Evolutionary conservation across 2,113 vertebrate genomes (phyloP).

Genomic region (Uria lomvia): DNA sequence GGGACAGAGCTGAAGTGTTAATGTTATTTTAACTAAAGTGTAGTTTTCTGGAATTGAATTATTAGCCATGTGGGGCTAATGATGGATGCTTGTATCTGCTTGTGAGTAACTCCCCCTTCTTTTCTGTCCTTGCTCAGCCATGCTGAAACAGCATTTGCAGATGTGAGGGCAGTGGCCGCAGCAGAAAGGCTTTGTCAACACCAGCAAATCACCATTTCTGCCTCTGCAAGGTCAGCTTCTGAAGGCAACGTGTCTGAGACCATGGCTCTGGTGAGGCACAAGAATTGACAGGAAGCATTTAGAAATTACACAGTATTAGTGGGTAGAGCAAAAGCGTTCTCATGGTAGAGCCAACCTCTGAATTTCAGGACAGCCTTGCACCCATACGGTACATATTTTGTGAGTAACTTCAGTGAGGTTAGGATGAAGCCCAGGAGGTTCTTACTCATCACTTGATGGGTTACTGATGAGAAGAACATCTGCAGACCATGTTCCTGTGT

Average conservation of each 20-base stretch:
- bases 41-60: background rate
- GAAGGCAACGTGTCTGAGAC: background rate
- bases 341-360: background rate
- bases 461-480: background rate
- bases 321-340: background rate
- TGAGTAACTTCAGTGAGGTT: background rate
- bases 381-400: background rate
- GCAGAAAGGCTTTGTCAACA: slow-evolving; percentile 33
- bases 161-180: background rate
- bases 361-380: background rate
- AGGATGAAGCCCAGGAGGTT: background rate
- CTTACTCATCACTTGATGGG: background rate
- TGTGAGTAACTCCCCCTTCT: background rate
- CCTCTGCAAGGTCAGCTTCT: slow-evolving; percentile 12
- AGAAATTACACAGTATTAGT: background rate
- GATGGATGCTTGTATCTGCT: background rate
- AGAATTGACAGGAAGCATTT: background rate
- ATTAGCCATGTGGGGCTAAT: background rate
- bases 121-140: slow-evolving; percentile 14
- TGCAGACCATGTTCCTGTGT: background rate
- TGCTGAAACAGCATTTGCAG: background rate
- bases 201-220: slow-evolving; percentile 7
- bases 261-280: background rate
- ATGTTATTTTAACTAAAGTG: background rate
- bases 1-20: background rate